Conservation (phyloP, 1,140 invertebrate genomes). For the Listronotus bonariensis region DNA sequence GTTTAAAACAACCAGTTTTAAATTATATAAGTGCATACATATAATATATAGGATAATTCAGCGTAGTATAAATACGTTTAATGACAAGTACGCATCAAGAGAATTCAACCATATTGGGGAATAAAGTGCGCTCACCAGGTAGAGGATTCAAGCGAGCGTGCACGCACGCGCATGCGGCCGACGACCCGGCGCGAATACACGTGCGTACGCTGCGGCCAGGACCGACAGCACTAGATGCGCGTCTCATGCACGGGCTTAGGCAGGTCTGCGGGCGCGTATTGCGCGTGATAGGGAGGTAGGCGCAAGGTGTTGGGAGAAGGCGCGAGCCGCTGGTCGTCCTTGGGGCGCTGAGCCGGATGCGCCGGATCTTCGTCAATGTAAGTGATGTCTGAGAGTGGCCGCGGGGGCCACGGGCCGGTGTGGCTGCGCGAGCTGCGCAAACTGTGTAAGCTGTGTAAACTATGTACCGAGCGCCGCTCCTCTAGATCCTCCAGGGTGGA, state of each 20-base stretch:
- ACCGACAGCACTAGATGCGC: constrained; percentile 64
- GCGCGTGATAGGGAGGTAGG: constrained; percentile 53
- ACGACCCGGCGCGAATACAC: constrained; percentile 19
- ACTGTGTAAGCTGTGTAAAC: constrained; percentile 94
- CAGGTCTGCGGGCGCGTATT: constrained; percentile 59
- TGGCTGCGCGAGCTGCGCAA: constrained; percentile 85
- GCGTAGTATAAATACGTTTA: constrained; percentile 1
- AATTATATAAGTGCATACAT: no score
- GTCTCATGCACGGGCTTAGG: constrained; percentile 73
- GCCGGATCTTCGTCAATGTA: constrained; percentile 88
- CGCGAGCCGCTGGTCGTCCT: constrained; percentile 55
- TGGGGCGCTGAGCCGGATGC: constrained; percentile 60
- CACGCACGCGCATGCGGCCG: constrained; percentile 9
- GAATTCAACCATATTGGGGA: constrained; percentile 4
- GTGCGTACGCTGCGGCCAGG: constrained; percentile 44
- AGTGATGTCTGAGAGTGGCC: constrained; percentile 85
- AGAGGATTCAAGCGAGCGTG: constrained; percentile 20
- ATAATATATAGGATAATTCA: no score
- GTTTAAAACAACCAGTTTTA: no score
- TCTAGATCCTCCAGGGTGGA: constrained; percentile 99
- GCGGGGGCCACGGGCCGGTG: constrained; percentile 72
- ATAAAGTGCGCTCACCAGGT: constrained; percentile 26
- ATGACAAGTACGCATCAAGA: constrained; percentile 16
- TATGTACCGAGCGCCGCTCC: constrained; percentile 96
- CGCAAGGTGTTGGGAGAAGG: constrained; percentile 55